Evolutionary conservation across 2,888 invertebrate genomes (phyloP).

Genomic region (Myathropa florea): DNA sequence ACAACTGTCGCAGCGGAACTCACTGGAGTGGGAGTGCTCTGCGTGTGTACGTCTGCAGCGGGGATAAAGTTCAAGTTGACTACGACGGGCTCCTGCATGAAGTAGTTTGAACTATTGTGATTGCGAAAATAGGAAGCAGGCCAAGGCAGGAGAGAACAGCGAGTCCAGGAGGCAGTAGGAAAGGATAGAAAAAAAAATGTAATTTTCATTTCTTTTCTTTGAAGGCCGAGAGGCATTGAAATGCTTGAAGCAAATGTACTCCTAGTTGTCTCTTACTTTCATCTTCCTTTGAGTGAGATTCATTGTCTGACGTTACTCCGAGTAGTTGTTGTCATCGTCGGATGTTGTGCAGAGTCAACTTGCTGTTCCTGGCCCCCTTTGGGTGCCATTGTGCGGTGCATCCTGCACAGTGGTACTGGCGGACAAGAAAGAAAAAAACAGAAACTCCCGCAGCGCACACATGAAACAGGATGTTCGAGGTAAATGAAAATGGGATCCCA

Average conservation of each 20-base stretch:
- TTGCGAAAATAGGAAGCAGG: constrained; percentile 48
- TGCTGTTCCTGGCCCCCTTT: not conserved
- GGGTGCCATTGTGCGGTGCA: not conserved
- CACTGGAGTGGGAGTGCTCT: not conserved
- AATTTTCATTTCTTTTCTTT: constrained; percentile 65
- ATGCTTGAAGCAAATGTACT: constrained; percentile 61
- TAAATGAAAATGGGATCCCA: constrained; percentile 52
- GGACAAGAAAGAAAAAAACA: constrained; percentile 3
- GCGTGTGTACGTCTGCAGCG: constrained; percentile 1
- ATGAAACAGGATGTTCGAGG: constrained; percentile 8
- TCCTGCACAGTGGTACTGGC: not conserved
- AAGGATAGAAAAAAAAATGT: constrained; percentile 26
- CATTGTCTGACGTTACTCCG: constrained; percentile 48
- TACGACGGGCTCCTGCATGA: constrained; percentile 51
- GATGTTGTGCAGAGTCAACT: constrained; percentile 16
- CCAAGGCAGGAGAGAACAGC: constrained; percentile 27
- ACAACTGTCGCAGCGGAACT: constrained; percentile 63
- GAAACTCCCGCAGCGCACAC: not conserved
- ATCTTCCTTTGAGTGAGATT: constrained; percentile 55
- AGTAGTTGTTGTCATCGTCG: not conserved
- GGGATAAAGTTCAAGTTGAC: constrained; percentile 63
- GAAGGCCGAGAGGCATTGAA: constrained; percentile 55
- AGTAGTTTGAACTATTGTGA: constrained; percentile 60
- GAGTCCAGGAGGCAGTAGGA: not conserved
- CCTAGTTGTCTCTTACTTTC: constrained; percentile 61